Conservation (phyloP, 2,888 invertebrate species). For the Agriotes lineatus region DNA sequence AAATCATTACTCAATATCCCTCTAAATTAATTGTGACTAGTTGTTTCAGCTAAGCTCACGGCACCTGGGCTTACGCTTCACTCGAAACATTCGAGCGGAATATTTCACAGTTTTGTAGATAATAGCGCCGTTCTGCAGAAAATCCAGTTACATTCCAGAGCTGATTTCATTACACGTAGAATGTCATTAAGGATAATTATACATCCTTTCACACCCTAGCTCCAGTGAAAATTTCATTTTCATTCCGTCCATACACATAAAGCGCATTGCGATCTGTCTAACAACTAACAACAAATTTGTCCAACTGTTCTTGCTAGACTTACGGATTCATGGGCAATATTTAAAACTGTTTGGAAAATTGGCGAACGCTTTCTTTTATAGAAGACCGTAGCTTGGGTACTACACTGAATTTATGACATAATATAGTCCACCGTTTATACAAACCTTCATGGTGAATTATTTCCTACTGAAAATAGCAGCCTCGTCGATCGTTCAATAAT, state of each 20-base stretch:
- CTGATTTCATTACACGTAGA: conserved; percentile 34
- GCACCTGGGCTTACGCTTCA: neutral
- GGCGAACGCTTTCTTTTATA: too few species aligned
- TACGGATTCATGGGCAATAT: neutral
- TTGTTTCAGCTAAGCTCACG: neutral
- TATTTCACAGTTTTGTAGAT: conserved; percentile 13
- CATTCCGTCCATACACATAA: conserved; percentile 23
- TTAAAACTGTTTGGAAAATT: neutral
- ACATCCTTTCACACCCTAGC: conserved; percentile 28
- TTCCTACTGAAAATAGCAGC: conserved; percentile 20
- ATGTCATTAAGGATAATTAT: conserved; percentile 37
- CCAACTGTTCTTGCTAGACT: neutral
- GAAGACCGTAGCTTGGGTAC: neutral
- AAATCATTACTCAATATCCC: conserved; percentile 9
- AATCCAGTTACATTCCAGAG: conserved; percentile 34
- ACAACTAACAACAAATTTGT: neutral
- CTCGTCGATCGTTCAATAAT: conserved; percentile 22
- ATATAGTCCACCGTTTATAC: conserved; percentile 25
- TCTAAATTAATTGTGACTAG: neutral
- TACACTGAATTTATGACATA: conserved; percentile 17
- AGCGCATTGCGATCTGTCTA: neutral
- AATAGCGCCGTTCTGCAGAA: conserved; percentile 10
- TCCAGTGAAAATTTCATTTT: conserved; percentile 31
- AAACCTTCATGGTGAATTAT: conserved; percentile 27
- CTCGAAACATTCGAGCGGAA: conserved; percentile 1